These are phyloP conservation scores for Gortyna flavago DNA, from an alignment of 2,888 invertebrate species.

Conservation along the genomic window DNA sequence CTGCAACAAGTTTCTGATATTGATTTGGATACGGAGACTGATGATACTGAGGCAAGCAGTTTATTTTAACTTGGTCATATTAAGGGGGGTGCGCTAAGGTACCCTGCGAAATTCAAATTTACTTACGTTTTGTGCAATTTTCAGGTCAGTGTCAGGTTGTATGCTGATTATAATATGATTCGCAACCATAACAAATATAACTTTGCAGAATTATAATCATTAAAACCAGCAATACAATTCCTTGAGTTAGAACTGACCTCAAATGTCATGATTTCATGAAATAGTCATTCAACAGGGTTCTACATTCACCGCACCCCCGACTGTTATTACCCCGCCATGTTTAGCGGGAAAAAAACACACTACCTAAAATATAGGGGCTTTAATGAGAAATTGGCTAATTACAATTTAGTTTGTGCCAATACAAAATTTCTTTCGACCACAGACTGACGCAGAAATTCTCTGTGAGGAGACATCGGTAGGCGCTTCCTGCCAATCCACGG, in stretches of 20 bases:
- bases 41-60: constrained; percentile 91
- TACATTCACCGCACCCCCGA: not conserved
- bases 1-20: constrained; percentile 93
- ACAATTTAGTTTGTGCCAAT: not conserved
- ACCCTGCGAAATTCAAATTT: too few relatives aligned
- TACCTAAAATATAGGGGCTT: not conserved
- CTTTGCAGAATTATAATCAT: too few relatives aligned
- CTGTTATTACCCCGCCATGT: not conserved
- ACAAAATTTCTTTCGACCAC: not conserved
- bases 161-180: too few relatives aligned
- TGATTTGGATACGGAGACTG: constrained; percentile 95
- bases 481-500: constrained; percentile 65
- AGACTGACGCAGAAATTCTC: constrained; percentile 92
- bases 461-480: constrained; percentile 81
- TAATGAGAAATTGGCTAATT: not conserved
- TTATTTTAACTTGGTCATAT: not conserved
- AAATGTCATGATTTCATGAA: too few relatives aligned
- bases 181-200: too few relatives aligned
- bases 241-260: too few relatives aligned
- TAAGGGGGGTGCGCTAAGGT: not conserved
- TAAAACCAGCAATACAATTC: too few relatives aligned
- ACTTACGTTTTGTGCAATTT: too few relatives aligned
- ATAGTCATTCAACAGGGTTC: too few relatives aligned
- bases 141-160: too few relatives aligned
- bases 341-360: not conserved